A percentile compares a stretch with the other conserved stretches of the same genome.
These are phyloP conservation scores for Episyrphus balteatus DNA, from an alignment of 1,140 invertebrate species.

Conservation along the genomic window DNA sequence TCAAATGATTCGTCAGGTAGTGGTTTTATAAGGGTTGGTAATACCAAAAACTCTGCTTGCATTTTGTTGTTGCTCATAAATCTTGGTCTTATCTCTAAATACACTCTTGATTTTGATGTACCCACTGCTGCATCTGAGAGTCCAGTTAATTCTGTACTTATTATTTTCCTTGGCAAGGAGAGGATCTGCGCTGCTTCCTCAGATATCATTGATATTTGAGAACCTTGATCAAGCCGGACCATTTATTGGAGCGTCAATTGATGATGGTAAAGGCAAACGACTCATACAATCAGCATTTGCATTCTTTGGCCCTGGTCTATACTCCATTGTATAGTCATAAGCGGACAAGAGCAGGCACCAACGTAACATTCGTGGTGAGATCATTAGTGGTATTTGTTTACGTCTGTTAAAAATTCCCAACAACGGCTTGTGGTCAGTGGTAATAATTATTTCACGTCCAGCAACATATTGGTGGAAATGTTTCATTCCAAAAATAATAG, in stretches of 20 bases:
- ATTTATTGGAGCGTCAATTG: background rate
- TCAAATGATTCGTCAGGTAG: too few species aligned
- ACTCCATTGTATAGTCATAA: background rate
- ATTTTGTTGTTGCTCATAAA: too few species aligned
- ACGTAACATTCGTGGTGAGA: constrained; percentile 1
- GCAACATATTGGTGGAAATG: constrained; percentile 11
- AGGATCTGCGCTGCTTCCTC: too few species aligned
- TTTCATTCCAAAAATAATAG: constrained; percentile 22
- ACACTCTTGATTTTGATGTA: too few species aligned
- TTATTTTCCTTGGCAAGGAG: too few species aligned
- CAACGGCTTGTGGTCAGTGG: constrained; percentile 27
- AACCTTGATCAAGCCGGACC: background rate
- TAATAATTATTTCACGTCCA: constrained; percentile 25
- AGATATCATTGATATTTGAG: too few species aligned
- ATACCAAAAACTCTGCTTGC: too few species aligned
- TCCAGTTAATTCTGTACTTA: too few species aligned
- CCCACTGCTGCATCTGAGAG: too few species aligned
- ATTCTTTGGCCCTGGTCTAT: constrained; percentile 1
- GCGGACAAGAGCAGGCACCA: background rate
- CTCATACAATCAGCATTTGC: background rate
- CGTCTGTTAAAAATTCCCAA: background rate
- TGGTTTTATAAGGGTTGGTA: too few species aligned
- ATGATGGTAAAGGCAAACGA: background rate
- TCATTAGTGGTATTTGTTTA: background rate
- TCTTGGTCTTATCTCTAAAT: too few species aligned